These are phyloP conservation scores for Anolis sagrei DNA, from an alignment of 2,113 vertebrate genomes.

Conservation along the genomic window DNA sequence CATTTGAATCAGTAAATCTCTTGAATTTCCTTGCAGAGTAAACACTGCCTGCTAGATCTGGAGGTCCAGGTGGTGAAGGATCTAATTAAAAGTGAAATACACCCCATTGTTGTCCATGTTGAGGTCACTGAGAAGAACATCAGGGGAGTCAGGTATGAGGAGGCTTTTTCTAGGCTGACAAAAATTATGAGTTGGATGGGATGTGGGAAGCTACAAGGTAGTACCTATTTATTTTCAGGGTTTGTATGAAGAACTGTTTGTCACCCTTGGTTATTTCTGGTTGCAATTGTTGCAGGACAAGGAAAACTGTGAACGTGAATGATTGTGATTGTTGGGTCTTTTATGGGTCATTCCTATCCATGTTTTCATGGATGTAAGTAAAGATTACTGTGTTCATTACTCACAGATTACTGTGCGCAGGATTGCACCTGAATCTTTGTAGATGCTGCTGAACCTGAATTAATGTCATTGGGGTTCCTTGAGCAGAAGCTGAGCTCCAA, in stretches of 20 bases:
- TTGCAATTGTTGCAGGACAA: not conserved
- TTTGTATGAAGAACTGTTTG: not conserved
- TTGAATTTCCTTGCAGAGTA: slow-evolving; percentile 72
- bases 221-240: not conserved
- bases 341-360: not conserved
- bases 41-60: slow-evolving; percentile 82
- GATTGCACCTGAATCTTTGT: not conserved
- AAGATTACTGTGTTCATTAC: not conserved
- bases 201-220: rapidly evolving
- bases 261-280: not conserved
- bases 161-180: not conserved
- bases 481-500: not conserved
- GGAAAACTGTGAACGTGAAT: not conserved
- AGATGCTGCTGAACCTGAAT: not conserved
- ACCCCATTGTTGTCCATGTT: slow-evolving; percentile 81
- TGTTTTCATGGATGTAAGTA: not conserved
- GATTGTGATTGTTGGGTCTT: not conserved
- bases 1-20: slow-evolving; percentile 73
- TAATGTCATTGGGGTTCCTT: not conserved
- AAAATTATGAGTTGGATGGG: rapidly evolving
- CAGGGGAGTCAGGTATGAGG: slow-evolving; percentile 76
- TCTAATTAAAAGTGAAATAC: slow-evolving; percentile 79
- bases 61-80: slow-evolving; percentile 74
- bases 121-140: slow-evolving; percentile 81
- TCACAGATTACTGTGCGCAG: not conserved